These are phyloP conservation scores for Pseudolaguvia tuberculata DNA, from an alignment of 2,113 vertebrate genomes.

Conservation along the genomic window DNA sequence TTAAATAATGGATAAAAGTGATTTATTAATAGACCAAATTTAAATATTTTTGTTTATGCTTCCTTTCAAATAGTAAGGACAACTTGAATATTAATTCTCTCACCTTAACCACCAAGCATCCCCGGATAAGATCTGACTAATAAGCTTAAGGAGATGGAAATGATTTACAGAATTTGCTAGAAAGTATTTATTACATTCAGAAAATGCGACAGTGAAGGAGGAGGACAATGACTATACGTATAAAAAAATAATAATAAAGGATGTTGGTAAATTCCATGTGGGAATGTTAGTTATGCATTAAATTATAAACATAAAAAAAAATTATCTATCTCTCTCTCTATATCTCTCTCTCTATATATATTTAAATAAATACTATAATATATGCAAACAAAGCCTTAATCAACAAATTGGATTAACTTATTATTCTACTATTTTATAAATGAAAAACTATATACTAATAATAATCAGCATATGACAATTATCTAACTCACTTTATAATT, in stretches of 20 bases:
- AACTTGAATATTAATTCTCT: background rate
- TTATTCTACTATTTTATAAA: too few relatives aligned
- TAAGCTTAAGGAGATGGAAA: background rate
- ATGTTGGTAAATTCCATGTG: too few relatives aligned
- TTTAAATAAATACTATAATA: too few relatives aligned
- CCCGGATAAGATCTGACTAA: background rate
- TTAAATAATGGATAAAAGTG: background rate
- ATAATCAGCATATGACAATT: too few relatives aligned
- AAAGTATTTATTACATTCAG: background rate
- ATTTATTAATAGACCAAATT: slow-evolving; percentile 1
- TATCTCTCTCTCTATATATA: too few relatives aligned
- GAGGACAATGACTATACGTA: background rate
- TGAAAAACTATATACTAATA: too few relatives aligned
- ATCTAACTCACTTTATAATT: background rate
- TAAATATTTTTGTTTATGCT: slow-evolving; percentile 5
- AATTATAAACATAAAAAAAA: too few relatives aligned
- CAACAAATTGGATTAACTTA: too few relatives aligned
- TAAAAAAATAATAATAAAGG: background rate
- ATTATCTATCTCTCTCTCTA: too few relatives aligned
- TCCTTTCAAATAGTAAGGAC: background rate
- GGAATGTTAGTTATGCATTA: too few relatives aligned
- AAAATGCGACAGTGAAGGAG: background rate
- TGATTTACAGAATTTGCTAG: background rate
- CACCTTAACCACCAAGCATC: background rate
- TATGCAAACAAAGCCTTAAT: too few relatives aligned